These are phyloP conservation scores for Artibeus lituratus DNA, from an alignment of 2,797 vertebrate genomes.

Conservation along the genomic window DNA sequence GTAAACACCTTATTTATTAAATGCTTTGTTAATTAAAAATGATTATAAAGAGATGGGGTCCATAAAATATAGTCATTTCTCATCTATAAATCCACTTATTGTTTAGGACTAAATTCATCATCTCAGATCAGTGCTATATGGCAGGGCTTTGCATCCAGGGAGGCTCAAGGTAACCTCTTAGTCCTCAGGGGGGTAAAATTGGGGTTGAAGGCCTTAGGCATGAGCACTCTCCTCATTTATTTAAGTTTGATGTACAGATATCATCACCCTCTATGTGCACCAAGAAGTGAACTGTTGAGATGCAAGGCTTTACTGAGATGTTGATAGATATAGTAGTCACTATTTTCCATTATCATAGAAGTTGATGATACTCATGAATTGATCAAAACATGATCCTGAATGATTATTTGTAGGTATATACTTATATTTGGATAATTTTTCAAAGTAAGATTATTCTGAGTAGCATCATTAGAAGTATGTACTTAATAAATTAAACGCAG, in stretches of 20 bases:
- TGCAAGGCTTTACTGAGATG: neutral
- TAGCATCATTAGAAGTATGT: neutral
- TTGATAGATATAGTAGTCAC: neutral
- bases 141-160: neutral
- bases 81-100: neutral
- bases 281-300: neutral
- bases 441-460: neutral
- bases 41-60: neutral
- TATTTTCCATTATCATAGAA: neutral
- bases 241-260: accelerated
- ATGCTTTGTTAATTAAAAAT: neutral
- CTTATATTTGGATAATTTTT: neutral
- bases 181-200: neutral
- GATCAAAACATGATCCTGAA: neutral
- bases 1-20: neutral
- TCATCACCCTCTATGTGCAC: neutral
- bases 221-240: neutral
- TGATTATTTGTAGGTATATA: neutral
- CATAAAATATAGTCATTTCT: neutral
- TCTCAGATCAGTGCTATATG: neutral
- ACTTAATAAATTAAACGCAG: neutral
- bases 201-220: neutral
- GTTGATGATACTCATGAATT: neutral
- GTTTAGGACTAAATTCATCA: neutral
- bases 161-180: neutral